Evolutionary conservation across 2,888 invertebrate genomes (phyloP).

Genomic region (Volucella bombylans): DNA sequence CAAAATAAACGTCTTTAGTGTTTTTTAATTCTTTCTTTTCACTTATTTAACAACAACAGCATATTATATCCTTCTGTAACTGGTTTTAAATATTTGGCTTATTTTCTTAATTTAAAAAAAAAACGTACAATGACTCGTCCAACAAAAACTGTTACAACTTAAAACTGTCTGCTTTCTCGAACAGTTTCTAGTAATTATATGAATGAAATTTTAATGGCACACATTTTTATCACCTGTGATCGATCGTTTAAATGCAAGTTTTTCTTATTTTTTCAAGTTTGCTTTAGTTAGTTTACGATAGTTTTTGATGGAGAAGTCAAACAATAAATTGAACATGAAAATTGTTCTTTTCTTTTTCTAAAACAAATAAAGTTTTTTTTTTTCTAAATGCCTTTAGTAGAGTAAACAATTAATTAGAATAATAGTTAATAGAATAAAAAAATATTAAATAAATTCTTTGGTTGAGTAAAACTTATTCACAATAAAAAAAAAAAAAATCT

Average conservation of each 20-base stretch:
- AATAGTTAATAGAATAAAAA: conserved; percentile 14
- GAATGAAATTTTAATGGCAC: not conserved
- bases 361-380: conserved; percentile 34
- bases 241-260: too few species aligned
- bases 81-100: conserved; percentile 58
- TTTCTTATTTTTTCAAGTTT: too few species aligned
- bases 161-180: conserved; percentile 16
- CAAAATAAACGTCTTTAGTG: conserved; percentile 35
- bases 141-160: conserved; percentile 8
- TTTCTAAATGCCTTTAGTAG: conserved; percentile 62
- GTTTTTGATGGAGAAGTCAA: too few species aligned
- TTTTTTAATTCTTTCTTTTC: conserved; percentile 24
- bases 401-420: conserved; percentile 14
- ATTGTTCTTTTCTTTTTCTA: conserved; percentile 1
- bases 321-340: not conserved
- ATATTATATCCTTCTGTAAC: conserved; percentile 38
- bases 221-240: too few species aligned
- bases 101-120: conserved; percentile 17
- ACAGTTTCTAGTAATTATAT: not conserved
- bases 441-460: conserved; percentile 62
- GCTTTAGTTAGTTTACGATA: too few species aligned
- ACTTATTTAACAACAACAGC: conserved; percentile 59
- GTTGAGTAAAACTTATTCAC: conserved; percentile 51
- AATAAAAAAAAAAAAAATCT: conserved; percentile 6
- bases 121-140: conserved; percentile 2